Conservation (phyloP, 2,797 vertebrate genomes). For the Sitta carolinensis region DNA sequence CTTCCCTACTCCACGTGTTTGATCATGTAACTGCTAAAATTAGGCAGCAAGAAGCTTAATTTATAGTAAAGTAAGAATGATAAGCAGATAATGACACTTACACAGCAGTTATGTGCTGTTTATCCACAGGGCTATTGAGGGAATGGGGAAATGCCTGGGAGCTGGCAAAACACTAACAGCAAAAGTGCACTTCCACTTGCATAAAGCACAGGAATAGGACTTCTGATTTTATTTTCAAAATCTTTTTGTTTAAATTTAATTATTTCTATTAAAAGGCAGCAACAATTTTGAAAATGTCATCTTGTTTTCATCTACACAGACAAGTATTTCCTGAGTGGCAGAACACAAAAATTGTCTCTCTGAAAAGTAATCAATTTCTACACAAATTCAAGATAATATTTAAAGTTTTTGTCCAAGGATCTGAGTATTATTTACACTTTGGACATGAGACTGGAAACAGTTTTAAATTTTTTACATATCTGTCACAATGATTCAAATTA, state of each 20-base stretch:
- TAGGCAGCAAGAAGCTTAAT: neutral
- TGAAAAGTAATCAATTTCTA: slow-evolving; percentile 36
- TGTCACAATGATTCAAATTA: slow-evolving; percentile 1
- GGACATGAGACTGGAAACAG: neutral
- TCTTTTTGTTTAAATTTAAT: neutral
- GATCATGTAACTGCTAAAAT: neutral
- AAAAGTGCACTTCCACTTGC: neutral
- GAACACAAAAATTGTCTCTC: neutral
- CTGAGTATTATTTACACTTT: slow-evolving; percentile 19
- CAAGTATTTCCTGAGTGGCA: neutral
- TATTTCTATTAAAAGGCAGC: neutral
- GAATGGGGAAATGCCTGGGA: neutral
- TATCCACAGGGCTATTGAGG: neutral
- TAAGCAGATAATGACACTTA: neutral
- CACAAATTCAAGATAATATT: neutral
- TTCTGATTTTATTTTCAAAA: neutral
- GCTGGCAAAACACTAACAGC: neutral
- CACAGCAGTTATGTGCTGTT: neutral
- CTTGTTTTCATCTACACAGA: slow-evolving; percentile 5
- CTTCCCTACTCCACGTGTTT: neutral
- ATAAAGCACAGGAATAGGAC: neutral
- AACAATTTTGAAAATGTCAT: slow-evolving; percentile 36
- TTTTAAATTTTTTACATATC: neutral
- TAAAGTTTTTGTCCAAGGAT: slow-evolving; percentile 28
- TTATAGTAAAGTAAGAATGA: neutral